Percentiles rank a stretch among this genome's conserved stretches.
phyloP scores from a whole-genome alignment of 92 coral and sea anemone species.

The Chrysogorgia sp. region DNA sequence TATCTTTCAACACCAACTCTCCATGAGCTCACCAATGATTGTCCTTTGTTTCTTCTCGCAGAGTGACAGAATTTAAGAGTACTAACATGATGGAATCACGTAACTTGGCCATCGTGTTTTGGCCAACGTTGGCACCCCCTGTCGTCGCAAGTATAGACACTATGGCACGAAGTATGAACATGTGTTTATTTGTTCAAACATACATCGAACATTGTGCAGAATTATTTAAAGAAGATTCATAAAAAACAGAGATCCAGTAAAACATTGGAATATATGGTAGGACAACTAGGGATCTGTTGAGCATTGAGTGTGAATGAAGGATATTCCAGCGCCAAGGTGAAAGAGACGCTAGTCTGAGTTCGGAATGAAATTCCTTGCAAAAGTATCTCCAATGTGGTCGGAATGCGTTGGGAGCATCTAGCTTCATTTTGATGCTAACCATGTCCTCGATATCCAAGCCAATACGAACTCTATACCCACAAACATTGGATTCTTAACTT shows the following conservation, averaged over 20 bases:
- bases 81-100: conserved; percentile 94
- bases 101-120: conserved; percentile 82
- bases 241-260: too few relatives aligned
- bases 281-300: neutral
- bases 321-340: neutral
- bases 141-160: conserved; percentile 71
- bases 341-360: too few relatives aligned
- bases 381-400: too few relatives aligned
- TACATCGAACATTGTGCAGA: conserved; percentile 95
- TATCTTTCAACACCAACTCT: neutral
- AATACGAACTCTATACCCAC: too few relatives aligned
- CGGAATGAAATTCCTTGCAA: too few relatives aligned
- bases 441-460: too few relatives aligned
- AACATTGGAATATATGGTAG: neutral
- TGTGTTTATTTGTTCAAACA: conserved; percentile 84
- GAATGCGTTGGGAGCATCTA: too few relatives aligned
- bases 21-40: neutral
- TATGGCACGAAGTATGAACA: conserved; percentile 81
- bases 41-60: conserved; percentile 20
- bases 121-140: conserved; percentile 85
- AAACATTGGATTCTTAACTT: too few relatives aligned
- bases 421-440: too few relatives aligned
- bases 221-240: conserved; percentile 71
- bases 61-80: conserved; percentile 78
- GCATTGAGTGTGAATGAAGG: neutral